A percentile compares a stretch with the other conserved stretches of the same genome.
Conservation (phyloP, 2,888 invertebrate species). For the Oscheius onirici region DNA sequence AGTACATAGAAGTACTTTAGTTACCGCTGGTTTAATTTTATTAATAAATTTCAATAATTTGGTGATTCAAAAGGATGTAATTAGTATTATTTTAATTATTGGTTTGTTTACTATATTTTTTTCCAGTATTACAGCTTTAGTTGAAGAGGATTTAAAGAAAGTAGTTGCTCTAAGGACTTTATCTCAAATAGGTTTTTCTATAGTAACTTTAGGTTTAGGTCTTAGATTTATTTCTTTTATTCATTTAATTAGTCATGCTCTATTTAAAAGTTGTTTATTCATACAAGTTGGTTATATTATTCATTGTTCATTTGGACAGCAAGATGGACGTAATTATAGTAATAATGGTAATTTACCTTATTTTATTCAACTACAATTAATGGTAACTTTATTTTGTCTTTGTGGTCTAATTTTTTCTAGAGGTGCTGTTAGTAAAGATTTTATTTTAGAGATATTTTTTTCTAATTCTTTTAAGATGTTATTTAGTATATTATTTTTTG, state of each 20-base stretch:
- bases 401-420: slow-evolving; percentile 61
- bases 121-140: slow-evolving; percentile 52
- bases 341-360: slow-evolving; percentile 52
- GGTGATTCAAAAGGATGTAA: slow-evolving; percentile 79
- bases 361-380: slow-evolving; percentile 55
- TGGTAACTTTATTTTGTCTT: slow-evolving; percentile 59
- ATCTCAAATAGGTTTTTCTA: slow-evolving; percentile 59
- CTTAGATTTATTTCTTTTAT: slow-evolving; percentile 70
- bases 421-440: slow-evolving; percentile 59
- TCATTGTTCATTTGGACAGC: slow-evolving; percentile 61
- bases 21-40: slow-evolving; percentile 79
- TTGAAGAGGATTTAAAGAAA: slow-evolving; percentile 58
- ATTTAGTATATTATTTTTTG: slow-evolving; percentile 55
- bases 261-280: slow-evolving; percentile 61
- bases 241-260: slow-evolving; percentile 59
- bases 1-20: slow-evolving; percentile 83
- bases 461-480: slow-evolving; percentile 49
- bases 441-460: slow-evolving; percentile 60
- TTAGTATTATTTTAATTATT: slow-evolving; percentile 75
- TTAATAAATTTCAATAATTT: slow-evolving; percentile 71
- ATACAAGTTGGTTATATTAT: slow-evolving; percentile 62
- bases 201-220: slow-evolving; percentile 52
- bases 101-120: slow-evolving; percentile 65
- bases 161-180: slow-evolving; percentile 59
- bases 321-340: slow-evolving; percentile 61